A percentile compares a stretch with the other conserved stretches of the same genome.
Evolutionary conservation across 2,113 vertebrate genomes (phyloP).

Genomic region (Xiphophorus maculatus): DNA sequence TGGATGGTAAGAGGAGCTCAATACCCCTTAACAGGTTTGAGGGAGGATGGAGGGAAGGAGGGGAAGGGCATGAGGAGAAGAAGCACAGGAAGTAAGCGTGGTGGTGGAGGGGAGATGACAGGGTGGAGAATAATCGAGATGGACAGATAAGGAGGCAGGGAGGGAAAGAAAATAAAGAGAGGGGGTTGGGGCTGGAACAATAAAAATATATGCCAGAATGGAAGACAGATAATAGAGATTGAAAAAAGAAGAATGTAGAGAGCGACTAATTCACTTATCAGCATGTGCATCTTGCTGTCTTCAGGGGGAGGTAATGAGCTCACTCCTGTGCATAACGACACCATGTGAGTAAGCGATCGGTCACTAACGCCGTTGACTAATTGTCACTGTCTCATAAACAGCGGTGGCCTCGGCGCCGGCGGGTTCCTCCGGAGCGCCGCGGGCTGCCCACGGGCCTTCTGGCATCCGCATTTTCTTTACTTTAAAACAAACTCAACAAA

Average conservation of each 20-base stretch:
- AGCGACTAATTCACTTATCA: slow-evolving; percentile 36
- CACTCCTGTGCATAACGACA: not conserved
- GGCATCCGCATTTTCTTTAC: slow-evolving; percentile 23
- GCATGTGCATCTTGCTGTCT: slow-evolving; percentile 12
- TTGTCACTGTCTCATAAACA: slow-evolving; percentile 54
- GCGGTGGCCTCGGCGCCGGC: slow-evolving; percentile 40
- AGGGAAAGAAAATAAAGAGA: slow-evolving; percentile 53
- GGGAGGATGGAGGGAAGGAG: slow-evolving; percentile 57
- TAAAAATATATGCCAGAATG: slow-evolving; percentile 26
- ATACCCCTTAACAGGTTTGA: slow-evolving; percentile 68
- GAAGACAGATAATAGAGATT: slow-evolving; percentile 16
- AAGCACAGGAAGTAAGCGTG: slow-evolving; percentile 37
- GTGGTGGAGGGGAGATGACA: slow-evolving; percentile 34
- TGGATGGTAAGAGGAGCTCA: slow-evolving; percentile 63
- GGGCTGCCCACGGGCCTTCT: slow-evolving; percentile 58
- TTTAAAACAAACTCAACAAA: slow-evolving; percentile 17
- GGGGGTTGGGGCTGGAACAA: slow-evolving; percentile 18
- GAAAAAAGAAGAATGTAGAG: not conserved
- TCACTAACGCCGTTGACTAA: slow-evolving; percentile 55
- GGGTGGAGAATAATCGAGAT: slow-evolving; percentile 70
- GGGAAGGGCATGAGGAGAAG: slow-evolving; percentile 54
- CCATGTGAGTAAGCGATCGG: slow-evolving; percentile 28
- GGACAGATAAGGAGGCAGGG: slow-evolving; percentile 67
- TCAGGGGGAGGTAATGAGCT: slow-evolving; percentile 41
- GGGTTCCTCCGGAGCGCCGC: slow-evolving; percentile 46